Base-by-base conservation (phyloP, 2,797 vertebrate species). In the Morelia viridis region DNA sequence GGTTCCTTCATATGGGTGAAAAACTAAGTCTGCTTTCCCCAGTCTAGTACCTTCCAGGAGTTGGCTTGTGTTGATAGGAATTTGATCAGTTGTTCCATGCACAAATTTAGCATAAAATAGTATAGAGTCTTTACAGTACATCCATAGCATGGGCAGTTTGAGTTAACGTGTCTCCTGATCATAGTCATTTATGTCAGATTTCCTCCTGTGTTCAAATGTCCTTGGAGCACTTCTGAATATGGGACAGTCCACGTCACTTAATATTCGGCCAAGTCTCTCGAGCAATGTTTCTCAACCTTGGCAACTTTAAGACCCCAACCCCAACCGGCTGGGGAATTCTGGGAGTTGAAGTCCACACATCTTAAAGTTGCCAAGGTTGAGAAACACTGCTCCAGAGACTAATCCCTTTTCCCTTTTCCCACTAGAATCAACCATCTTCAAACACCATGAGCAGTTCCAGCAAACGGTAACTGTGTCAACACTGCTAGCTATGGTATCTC, bases 381-480 rank as follows among this genome's bases (percentile, higher is more conserved):
- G 35, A 41, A 41, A 41, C 35, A 41, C 35, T 41, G 35, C 35
- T 41, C 35, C 0, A 41, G 35, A 41, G 35, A 41, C 58, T 56
- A 65, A 15, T 35, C 53, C 31, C 64, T 64, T 31, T 76, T 31
- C 19, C 50, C 7, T 35, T 46, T 12, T 4, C 31, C 87, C 31
- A 4, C 19, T 8, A 2, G n/a, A 80, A 85, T 64, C 53, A 68
- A 19, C 76, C 24, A 22, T 57, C 22, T 91, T 35, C 12, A 58
- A 90, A 92, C 90, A 87, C 0, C 57, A 0, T 60, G 93, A 64
- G 11, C 0, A 35, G 53, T 93, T 56, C 91, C 92, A 58, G 1
- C 4, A 68, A 90, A 46, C 15, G 85, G 3, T 88, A 94, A 92
- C 65, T 80, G 22, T 83, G 93, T 50, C 46, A 89, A 41, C 28